These are phyloP conservation scores for Rhynchotus rufescens DNA, from an alignment of 2,797 vertebrate genomes.

Conservation along the genomic window DNA sequence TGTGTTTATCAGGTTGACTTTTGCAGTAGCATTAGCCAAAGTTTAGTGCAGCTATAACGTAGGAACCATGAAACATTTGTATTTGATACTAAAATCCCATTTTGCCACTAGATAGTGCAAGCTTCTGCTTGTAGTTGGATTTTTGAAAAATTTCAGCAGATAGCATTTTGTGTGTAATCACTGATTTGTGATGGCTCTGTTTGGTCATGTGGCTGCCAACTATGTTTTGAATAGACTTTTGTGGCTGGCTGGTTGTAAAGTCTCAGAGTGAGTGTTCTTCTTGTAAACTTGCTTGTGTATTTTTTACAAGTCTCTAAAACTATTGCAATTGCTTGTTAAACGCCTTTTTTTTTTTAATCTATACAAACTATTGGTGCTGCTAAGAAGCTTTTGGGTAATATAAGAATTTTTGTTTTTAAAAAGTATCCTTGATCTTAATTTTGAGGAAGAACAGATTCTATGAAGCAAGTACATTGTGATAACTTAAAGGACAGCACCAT, in stretches of 20 bases:
- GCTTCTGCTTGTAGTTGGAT: constrained; percentile 19
- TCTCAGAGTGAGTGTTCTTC: not conserved
- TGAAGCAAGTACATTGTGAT: constrained; percentile 36
- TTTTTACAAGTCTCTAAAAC: constrained; percentile 70
- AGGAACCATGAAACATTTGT: not conserved
- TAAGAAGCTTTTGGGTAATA: constrained; percentile 70
- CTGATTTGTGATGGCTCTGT: not conserved
- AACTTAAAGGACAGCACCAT: not conserved
- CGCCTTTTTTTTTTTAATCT: constrained; percentile 46
- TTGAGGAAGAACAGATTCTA: constrained; percentile 38
- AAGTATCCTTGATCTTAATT: constrained; percentile 60
- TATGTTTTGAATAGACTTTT: not conserved
- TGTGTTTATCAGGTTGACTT: constrained; percentile 3
- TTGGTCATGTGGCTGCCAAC: constrained; percentile 1
- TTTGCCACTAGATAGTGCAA: not conserved
- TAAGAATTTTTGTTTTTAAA: constrained; percentile 25
- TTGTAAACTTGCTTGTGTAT: constrained; percentile 18
- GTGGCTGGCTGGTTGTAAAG: not conserved
- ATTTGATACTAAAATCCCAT: constrained; percentile 2
- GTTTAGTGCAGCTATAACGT: not conserved
- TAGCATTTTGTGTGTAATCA: constrained; percentile 2
- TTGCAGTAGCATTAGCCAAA: not conserved
- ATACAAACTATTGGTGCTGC: constrained; percentile 59
- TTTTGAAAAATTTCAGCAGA: not conserved
- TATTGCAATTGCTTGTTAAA: constrained; percentile 70